Evolutionary conservation across 2,888 invertebrate genomes (phyloP), one percentile per base, ranked within the genome.

Genomic region (Scaptomyza polygonia): DNA sequence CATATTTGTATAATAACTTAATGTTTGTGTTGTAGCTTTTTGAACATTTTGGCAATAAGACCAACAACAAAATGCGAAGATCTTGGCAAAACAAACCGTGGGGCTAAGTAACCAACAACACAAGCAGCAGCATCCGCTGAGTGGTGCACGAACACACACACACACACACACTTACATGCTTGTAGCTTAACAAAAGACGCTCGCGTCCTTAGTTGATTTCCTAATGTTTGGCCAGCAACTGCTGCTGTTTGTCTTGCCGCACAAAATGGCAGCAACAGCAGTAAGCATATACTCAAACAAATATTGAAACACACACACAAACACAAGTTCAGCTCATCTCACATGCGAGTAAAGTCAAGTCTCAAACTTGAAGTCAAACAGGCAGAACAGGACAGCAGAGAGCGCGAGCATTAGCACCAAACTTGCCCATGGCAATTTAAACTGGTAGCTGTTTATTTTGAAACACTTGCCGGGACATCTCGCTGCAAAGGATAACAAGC

Each of bases 161-260:
- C 3, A 16, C 6, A 21, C 11, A 49, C 21, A 49, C 6, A 21
- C 11, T 34, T n/a, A 49, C 36, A 36, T 49, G 11, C 18, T 64
- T 70, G 79, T 66, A 67, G 64, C 68, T 62, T 61, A 80, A 86
- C 87, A 82, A 88, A 81, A 86, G 88, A 68, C 77, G 81, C 57
- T 61, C 77, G 81, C 77, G 87, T 88, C 87, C 68, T 76, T 83
- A 88, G 89, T 88, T 84, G 89, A 88, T 88, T 88, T 85, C 88
- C 88, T 85, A 88, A 83, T 88, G 88, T 83, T 72, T 78, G 57
- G 67, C 76, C 65, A 76, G 77, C 67, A 72, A 78, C 74, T 73
- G 73, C 58, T 67, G 67, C 67, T 81, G 77, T 88, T 88, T 84
- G 80, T 83, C 68, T 82, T 82, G 62, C 65, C 79, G 66, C 71